These are phyloP conservation scores for Marmota flaviventris DNA, from an alignment of 2,113 vertebrate genomes.

Conservation along the genomic window DNA sequence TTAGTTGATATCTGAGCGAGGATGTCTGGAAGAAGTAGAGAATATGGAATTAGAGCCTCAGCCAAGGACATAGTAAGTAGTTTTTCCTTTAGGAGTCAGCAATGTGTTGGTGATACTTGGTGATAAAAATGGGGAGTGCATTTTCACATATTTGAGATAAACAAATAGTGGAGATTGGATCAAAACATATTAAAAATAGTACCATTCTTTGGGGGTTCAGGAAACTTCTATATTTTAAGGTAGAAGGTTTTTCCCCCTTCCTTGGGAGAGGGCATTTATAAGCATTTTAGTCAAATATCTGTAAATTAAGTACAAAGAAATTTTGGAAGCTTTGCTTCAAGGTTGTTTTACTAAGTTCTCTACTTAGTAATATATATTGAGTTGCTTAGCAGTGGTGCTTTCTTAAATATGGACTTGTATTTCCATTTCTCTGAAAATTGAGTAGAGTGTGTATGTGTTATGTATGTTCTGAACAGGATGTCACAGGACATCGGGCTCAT, in stretches of 20 bases:
- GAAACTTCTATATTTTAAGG: background rate
- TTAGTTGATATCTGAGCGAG: background rate
- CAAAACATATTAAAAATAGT: background rate
- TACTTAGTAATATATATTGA: background rate
- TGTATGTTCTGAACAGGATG: background rate
- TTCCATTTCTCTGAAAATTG: background rate
- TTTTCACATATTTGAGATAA: background rate
- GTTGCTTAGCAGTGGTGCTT: background rate
- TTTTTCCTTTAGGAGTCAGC: background rate
- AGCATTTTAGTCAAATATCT: background rate
- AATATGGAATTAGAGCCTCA: background rate
- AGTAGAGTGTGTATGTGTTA: background rate
- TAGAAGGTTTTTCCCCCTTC: background rate
- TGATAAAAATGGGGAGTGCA: background rate
- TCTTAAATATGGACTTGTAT: background rate
- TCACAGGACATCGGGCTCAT: background rate
- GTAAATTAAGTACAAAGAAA: background rate
- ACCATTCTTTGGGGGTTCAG: background rate
- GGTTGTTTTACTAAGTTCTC: background rate
- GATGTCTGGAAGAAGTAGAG: background rate
- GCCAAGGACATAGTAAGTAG: background rate
- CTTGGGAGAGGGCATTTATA: background rate
- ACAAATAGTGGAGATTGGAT: background rate
- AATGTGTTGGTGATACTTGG: background rate
- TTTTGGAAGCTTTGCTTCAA: background rate